Evolutionary conservation across 2,113 vertebrate genomes (phyloP).

Genomic region (Oxyura jamaicensis): DNA sequence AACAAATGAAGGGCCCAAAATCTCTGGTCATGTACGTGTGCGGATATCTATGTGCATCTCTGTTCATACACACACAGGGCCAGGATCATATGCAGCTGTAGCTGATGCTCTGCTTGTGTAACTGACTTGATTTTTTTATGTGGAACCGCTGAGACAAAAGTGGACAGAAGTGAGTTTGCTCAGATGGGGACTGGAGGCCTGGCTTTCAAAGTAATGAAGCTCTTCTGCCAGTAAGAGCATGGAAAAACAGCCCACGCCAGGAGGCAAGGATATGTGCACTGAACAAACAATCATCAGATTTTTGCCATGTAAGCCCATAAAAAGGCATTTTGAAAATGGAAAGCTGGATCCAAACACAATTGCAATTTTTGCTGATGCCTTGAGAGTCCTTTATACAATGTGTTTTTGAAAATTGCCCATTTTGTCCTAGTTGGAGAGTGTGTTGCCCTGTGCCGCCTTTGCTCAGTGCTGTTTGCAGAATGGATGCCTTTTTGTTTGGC

Average conservation of each 20-base stretch:
- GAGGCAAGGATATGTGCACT: not conserved
- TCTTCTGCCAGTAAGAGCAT: not conserved
- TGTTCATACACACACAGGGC: not conserved
- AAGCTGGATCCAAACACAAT: not conserved
- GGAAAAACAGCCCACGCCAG: not conserved
- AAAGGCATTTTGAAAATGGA: not conserved
- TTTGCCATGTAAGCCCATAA: not conserved
- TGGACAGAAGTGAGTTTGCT: not conserved
- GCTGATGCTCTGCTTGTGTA: not conserved
- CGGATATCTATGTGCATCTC: not conserved
- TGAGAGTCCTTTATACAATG: not conserved
- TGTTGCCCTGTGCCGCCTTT: not conserved
- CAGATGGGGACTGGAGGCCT: not conserved
- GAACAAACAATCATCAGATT: not conserved
- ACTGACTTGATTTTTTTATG: not conserved
- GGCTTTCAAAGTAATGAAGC: not conserved
- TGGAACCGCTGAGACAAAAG: not conserved
- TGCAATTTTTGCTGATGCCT: not conserved
- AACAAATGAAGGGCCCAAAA: not conserved
- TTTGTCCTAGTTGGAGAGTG: not conserved
- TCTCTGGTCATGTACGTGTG: accelerated
- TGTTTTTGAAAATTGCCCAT: not conserved
- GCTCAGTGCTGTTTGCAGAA: not conserved
- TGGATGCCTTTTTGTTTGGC: not conserved
- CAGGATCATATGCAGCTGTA: not conserved